phyloP scores from a whole-genome alignment of 2,888 invertebrate genomes.

The Stenodema calcarata region DNA sequence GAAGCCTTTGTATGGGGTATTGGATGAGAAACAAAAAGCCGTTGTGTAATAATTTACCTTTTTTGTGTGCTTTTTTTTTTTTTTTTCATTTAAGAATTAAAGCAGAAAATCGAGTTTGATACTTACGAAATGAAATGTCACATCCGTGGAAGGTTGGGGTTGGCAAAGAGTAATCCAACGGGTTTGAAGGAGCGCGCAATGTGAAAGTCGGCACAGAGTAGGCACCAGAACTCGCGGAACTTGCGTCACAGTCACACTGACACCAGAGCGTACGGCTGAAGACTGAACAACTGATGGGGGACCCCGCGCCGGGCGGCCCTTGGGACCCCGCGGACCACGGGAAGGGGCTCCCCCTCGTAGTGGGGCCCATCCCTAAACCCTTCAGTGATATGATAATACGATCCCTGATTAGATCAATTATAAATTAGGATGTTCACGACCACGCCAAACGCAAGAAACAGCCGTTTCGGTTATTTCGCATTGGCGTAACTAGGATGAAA shows the following conservation, averaged over 20 bases:
- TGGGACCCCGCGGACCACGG: neutral
- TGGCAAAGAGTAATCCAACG: constrained; percentile 48
- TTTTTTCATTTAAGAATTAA: too few species aligned
- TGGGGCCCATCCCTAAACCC: neutral
- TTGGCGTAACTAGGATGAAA: too few species aligned
- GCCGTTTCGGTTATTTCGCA: too few species aligned
- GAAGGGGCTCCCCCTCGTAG: neutral
- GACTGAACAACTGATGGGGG: neutral
- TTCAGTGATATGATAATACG: neutral
- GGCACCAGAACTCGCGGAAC: constrained; percentile 35
- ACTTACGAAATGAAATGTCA: constrained; percentile 48
- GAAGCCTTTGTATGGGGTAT: too few species aligned
- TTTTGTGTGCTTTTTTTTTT: too few species aligned
- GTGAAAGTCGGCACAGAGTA: constrained; percentile 44
- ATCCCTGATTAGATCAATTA: too few species aligned
- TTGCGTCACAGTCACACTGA: neutral
- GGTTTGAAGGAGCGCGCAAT: constrained; percentile 45
- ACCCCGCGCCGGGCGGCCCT: neutral
- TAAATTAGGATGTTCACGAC: too few species aligned
- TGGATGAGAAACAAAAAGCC: too few species aligned
- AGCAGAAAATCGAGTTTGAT: neutral
- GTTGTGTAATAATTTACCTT: too few species aligned
- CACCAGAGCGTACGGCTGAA: constrained; percentile 17
- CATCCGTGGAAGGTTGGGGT: constrained; percentile 46
- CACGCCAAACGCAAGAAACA: too few species aligned